phyloP scores from a whole-genome alignment of 2,113 vertebrate species.

The Myotis yumanensis region DNA sequence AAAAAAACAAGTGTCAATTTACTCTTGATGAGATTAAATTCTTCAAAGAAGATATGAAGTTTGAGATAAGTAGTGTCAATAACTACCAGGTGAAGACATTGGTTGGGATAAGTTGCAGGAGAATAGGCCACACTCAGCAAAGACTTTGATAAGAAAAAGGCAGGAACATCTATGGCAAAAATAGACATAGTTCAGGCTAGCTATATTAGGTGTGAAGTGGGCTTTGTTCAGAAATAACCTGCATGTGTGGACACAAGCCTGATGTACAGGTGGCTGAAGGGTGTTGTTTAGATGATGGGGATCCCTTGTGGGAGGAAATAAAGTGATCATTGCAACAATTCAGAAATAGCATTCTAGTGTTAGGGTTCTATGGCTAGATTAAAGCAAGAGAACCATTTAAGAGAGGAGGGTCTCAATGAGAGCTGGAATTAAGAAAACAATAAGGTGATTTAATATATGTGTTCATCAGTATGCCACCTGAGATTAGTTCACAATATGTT shows the following conservation, averaged over 20 bases:
- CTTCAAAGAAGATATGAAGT: not conserved
- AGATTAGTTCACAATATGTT: not conserved
- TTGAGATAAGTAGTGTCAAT: not conserved
- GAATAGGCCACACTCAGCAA: not conserved
- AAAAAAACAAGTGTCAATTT: not conserved
- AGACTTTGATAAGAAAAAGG: not conserved
- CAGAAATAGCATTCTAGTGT: not conserved
- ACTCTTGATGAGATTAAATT: not conserved
- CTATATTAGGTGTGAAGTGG: not conserved
- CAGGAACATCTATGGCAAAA: not conserved
- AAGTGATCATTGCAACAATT: not conserved
- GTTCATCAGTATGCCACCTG: not conserved
- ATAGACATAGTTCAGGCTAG: not conserved
- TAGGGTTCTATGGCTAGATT: not conserved
- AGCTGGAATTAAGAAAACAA: not conserved
- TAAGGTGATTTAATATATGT: not conserved
- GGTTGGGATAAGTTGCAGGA: not conserved
- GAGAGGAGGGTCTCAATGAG: not conserved
- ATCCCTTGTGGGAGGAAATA: not conserved
- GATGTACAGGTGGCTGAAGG: not conserved
- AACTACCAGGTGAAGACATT: not conserved
- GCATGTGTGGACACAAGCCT: not conserved
- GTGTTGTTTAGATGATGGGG: too few species aligned
- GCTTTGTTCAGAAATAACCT: not conserved
- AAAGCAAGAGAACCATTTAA: not conserved